Percentiles rank a stretch among this genome's conserved stretches.
These are phyloP conservation scores for Melanotaenia trifasciata DNA, from an alignment of 2,797 vertebrate genomes.

Conservation along the genomic window DNA sequence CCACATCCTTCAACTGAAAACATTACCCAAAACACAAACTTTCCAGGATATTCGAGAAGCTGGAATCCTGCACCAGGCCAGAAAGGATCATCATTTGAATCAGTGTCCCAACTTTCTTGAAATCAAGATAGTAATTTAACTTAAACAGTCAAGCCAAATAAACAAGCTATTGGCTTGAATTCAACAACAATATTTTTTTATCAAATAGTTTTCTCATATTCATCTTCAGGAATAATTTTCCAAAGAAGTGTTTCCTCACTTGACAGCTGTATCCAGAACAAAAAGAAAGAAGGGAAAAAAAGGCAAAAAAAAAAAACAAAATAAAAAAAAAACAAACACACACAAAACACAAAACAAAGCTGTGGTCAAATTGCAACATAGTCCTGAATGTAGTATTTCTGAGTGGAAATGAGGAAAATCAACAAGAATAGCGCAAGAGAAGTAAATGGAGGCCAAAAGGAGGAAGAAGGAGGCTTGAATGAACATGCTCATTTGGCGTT, in stretches of 20 bases:
- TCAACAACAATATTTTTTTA: background rate
- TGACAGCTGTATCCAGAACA: background rate
- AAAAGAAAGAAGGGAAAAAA: background rate
- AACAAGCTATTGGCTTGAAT: background rate
- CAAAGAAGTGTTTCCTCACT: background rate
- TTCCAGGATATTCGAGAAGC: background rate
- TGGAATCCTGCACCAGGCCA: background rate
- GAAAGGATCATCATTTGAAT: background rate
- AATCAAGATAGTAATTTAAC: background rate
- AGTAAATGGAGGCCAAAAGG: slow-evolving; percentile 15
- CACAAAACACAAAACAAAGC: no score
- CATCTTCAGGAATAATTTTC: background rate
- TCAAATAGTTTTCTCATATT: background rate
- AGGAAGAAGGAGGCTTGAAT: slow-evolving; percentile 66
- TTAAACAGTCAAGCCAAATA: background rate
- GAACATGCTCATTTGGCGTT: slow-evolving; percentile 72
- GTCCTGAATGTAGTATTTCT: background rate
- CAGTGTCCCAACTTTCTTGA: no score
- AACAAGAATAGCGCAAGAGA: slow-evolving; percentile 6
- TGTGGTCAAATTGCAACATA: no score
- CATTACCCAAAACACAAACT: background rate
- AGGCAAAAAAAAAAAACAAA: background rate
- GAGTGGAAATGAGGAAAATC: background rate
- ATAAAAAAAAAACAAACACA: no score
- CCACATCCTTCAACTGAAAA: background rate